These are phyloP conservation scores for Cydia splendana DNA, from an alignment of 1,140 invertebrate species.

Conservation along the genomic window DNA sequence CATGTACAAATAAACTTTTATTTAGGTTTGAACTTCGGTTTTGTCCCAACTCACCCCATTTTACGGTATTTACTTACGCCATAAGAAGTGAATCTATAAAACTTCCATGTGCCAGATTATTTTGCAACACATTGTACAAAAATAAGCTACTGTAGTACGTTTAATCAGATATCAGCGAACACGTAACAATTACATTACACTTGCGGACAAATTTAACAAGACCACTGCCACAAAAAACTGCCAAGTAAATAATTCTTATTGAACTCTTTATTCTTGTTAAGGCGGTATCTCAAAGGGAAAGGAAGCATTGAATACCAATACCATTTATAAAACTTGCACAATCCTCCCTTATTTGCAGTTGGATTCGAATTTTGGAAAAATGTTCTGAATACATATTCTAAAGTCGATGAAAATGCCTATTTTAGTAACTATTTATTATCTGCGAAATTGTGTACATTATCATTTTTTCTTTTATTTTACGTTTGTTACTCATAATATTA, in stretches of 20 bases:
- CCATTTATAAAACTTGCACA: constrained; percentile 24
- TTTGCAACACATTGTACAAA: neutral
- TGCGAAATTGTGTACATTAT: too few species aligned
- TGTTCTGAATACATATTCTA: neutral
- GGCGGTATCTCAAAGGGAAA: constrained; percentile 25
- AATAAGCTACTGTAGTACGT: neutral
- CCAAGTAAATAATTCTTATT: constrained; percentile 12
- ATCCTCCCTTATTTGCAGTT: constrained; percentile 14
- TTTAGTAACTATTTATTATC: too few species aligned
- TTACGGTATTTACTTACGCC: too few species aligned
- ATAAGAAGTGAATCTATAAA: too few species aligned
- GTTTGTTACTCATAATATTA: too few species aligned
- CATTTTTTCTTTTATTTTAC: too few species aligned
- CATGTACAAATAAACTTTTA: too few species aligned
- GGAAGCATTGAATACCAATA: constrained; percentile 28
- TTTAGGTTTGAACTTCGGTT: too few species aligned
- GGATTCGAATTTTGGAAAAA: constrained; percentile 1
- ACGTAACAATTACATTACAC: constrained; percentile 2
- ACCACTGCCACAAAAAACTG: constrained; percentile 18
- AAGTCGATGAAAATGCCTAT: neutral
- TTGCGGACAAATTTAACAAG: constrained; percentile 23
- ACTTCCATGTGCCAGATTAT: neutral
- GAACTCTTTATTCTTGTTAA: neutral
- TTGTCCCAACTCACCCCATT: too few species aligned
- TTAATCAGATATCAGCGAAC: neutral